A percentile compares a stretch with the other conserved stretches of the same genome.
These are phyloP conservation scores for Xiphophorus birchmanni DNA, from an alignment of 2,797 vertebrate genomes.

Conservation along the genomic window DNA sequence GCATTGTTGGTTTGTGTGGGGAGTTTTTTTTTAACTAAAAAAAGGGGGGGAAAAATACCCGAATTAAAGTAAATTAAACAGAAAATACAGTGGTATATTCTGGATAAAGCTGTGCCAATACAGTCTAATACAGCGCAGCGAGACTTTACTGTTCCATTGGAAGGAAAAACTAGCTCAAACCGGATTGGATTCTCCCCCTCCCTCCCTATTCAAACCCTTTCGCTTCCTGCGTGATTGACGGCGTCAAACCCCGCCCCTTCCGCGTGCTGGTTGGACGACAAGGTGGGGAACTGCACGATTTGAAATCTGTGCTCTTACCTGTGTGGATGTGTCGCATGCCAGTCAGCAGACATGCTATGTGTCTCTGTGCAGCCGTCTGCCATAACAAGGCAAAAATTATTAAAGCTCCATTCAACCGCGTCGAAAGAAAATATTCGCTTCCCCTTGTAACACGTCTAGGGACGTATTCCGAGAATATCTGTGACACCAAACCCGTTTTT, in stretches of 20 bases:
- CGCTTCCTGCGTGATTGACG: slow-evolving; percentile 70
- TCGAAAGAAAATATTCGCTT: neutral
- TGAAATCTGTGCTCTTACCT: slow-evolving; percentile 75
- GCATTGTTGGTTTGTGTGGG: slow-evolving; percentile 80
- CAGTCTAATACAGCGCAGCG: slow-evolving; percentile 76
- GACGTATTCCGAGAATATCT: neutral
- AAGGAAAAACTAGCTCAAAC: slow-evolving; percentile 89
- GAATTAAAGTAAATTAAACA: slow-evolving; percentile 40
- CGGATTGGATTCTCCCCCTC: slow-evolving; percentile 88
- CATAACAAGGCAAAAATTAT: slow-evolving; percentile 46
- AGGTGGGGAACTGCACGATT: slow-evolving; percentile 60
- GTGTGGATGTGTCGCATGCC: slow-evolving; percentile 78
- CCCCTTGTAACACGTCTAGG: accelerated
- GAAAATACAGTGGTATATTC: slow-evolving; percentile 73
- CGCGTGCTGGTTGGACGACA: slow-evolving; percentile 74
- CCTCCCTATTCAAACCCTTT: slow-evolving; percentile 81
- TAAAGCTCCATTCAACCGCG: slow-evolving; percentile 1
- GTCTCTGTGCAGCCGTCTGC: slow-evolving; percentile 62
- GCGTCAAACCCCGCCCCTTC: slow-evolving; percentile 56
- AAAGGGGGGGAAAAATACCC: slow-evolving; percentile 39
- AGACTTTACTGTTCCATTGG: slow-evolving; percentile 86
- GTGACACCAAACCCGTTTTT: neutral
- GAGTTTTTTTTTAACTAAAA: slow-evolving; percentile 26
- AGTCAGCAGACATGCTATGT: slow-evolving; percentile 72
- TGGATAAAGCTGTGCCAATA: slow-evolving; percentile 77